Base-by-base conservation (phyloP, 2,888 invertebrate genomes). In the Andrena marginata region DNA sequence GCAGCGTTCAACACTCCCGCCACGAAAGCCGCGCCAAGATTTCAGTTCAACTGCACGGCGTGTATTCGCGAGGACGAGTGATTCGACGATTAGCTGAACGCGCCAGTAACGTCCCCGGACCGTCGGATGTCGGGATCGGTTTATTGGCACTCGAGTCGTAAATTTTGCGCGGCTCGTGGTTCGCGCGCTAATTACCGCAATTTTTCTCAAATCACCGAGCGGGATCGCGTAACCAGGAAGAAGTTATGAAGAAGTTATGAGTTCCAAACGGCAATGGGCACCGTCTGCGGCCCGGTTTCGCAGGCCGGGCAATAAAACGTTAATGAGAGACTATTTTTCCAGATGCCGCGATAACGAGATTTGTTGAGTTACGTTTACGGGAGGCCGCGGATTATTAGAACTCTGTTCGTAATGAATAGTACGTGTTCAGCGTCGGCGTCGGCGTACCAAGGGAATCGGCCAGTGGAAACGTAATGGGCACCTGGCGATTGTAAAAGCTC, bases 401-500 rank as follows among this genome's bases (percentile, higher is more conserved):
- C 49, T 3, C 35, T 8, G 56, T 49, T 60, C 54, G n/a, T 35
- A 49, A 75, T n/a, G 33, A 59, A 64, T 48, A 33, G 42, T 59
- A 33, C 48, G 56, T 35, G 42, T 31, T 13, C 16, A 26, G 49
- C 20, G 13, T 59, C 35, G 23, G 13, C 23, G 33, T 0, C 16
- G 10, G 10, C 33, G 60, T 7, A 31, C 33, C 49, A 49, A 60
- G 48, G 26, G 79, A 29, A 83, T 73, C 80, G 83, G 51, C 70
- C 13, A 62, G 64, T 71, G 81, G 77, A 78, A 81, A 80, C 68
- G 79, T 82, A 84, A 79, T 79, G 85, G 80, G 81, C 86, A 86
- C 75, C 86, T 86, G 86, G 85, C 84, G 81, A 83, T 82, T 77
- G 79, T 77, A 80, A 77, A 81, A 85, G 81, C 86, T 85, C 82